Evolutionary conservation across 2,797 vertebrate species (phyloP), one percentile per base, ranked within the genome.

Genomic region (Mus caroli): DNA sequence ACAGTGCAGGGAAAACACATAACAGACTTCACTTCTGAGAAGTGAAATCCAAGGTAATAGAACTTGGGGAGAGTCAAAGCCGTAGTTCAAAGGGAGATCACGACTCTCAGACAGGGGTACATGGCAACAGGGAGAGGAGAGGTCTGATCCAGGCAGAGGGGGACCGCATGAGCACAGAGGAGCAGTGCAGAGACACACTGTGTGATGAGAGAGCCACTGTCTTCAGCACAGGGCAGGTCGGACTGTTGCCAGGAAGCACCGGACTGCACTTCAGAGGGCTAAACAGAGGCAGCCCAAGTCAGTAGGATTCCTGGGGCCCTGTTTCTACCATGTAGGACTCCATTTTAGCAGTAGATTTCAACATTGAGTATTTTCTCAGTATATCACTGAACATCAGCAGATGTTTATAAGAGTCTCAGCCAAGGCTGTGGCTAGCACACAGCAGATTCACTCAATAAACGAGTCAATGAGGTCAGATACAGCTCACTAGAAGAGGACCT

Each of bases 321-420:
- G 71, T 60, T 89, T 60, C 54, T 83, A 91, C 34, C 60, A 79
- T 2, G 0, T n/a, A 85, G 58, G 19, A 75, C 77, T 78, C 17
- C 69, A 92, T 86, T 93, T 89, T 56, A 82, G 90, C 56, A 75
- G 34, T 26, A 7, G 20, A 64, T 67, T 90, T 24, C 88, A 83
- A 56, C 24, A 56, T 0, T 75, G 58, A 60, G 73, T 71, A 20
- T 37, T 71, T 69, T 19, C 26, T n/a, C 2, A 64, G 20, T 6
- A 50, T 37, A 52, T 56, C 54, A 62, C 11, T 78, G 67, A 95
- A 46, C 82, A 40, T 46, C 78, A 20, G 52, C 0, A 60, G 79
- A 28, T 8, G 62, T 54, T 79, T 89, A 67, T 80, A 69, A 85
- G 82, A 93, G 46, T 22, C 93, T 52, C 37, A 82, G 6, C 80